Conservation (phyloP, 92 coral and sea anemone species). For the Epizoanthus scotinus region DNA sequence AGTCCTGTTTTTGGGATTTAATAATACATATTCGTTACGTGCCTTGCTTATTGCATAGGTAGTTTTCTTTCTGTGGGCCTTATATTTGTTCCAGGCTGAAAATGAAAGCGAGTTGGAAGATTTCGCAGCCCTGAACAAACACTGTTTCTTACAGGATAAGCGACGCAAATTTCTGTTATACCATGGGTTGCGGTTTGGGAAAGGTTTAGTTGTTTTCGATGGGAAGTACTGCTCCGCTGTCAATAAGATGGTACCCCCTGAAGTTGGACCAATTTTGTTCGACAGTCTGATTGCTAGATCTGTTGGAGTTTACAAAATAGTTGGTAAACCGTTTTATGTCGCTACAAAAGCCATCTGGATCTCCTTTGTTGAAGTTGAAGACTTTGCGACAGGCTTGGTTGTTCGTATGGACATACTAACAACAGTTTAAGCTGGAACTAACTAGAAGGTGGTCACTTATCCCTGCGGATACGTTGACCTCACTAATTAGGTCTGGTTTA, state of each 20-base stretch:
- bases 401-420: constrained; percentile 2
- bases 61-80: constrained; percentile 12
- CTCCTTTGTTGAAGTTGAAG: neutral
- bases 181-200: constrained; percentile 17
- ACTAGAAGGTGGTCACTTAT: constrained; percentile 22
- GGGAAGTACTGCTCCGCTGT: constrained; percentile 10
- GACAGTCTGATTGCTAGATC: constrained; percentile 9
- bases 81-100: constrained; percentile 18
- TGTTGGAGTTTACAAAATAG: constrained; percentile 8
- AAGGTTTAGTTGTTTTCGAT: constrained; percentile 6
- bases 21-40: constrained; percentile 17
- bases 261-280: constrained; percentile 19
- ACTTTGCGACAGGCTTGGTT: constrained; percentile 14
- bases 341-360: constrained; percentile 12
- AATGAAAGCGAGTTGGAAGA: constrained; percentile 4
- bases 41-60: constrained; percentile 18
- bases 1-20: constrained; percentile 21
- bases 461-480: constrained; percentile 9
- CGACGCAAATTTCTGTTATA: constrained; percentile 22
- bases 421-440: neutral
- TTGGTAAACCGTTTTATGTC: constrained; percentile 26
- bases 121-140: constrained; percentile 23
- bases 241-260: constrained; percentile 9
- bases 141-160: constrained; percentile 21
- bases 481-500: constrained; percentile 7